Evolutionary conservation across 2,113 vertebrate species (phyloP), one percentile per base, ranked within the genome.

Genomic region (Pygoscelis adeliae): DNA sequence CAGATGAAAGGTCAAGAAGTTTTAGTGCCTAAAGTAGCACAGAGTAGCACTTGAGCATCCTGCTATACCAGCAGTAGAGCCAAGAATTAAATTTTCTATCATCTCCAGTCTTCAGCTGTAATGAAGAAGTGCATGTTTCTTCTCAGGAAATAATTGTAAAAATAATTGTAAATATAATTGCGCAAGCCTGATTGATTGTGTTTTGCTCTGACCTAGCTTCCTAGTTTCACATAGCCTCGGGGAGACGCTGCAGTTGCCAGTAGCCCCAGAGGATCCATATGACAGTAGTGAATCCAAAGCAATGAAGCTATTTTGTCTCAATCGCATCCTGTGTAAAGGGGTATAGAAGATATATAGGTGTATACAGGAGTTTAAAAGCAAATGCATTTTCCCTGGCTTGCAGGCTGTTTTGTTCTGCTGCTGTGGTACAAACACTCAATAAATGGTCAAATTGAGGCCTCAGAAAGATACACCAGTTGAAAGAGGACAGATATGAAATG

Each of bases 1-100:
- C 89, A 96, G 71, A 95, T 72, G 88, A 91, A 80, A 97, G 87
- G 89, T 87, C 83, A 80, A 69, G 83, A 89, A 27, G 46, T 80
- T 85, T 95, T 77, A 63, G 47, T 47, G 69, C 50, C 82, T 73
- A 6, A 40, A 76, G 66, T 34, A 84, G 46, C 52, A 56, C 19
- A 66, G 30, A 26, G 25, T 67, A 89, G 56, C 38, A 70, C 52
- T 91, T 80, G 38, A 93, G 76, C 47, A 66, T 36, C 47, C 58
- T 77, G n/a, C 13, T 61, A 16, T 50, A 74, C 20, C 32, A 71
- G 70, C 52, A 59, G 50, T 62, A 53, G 34, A 92, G 66, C 38
- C 44, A 76, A 67, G 47, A 95, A 96, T 55, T 63, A 67, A 29
- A 67, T 66, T 71, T 73, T 86, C 44, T 27, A 2, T 30, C 65